phyloP scores from a whole-genome alignment of 1,140 invertebrate genomes.

The Drosophila lacteicornis region DNA sequence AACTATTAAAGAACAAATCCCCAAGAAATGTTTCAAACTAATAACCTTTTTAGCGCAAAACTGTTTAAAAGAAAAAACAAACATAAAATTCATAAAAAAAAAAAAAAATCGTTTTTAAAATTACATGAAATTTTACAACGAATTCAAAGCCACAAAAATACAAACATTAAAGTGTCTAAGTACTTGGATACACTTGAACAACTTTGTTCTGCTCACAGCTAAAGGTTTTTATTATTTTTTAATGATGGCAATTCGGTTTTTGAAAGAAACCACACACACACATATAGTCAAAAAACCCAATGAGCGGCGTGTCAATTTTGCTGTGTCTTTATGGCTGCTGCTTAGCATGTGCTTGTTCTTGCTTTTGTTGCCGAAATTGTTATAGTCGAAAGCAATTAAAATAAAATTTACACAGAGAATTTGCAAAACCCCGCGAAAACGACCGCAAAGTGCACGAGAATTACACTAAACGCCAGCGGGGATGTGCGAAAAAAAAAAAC shows the following conservation, averaged over 20 bases:
- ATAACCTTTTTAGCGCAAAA: too few relatives aligned
- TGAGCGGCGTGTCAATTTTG: conserved; percentile 38
- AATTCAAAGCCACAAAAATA: neutral
- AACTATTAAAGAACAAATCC: too few relatives aligned
- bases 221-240: conserved; percentile 62
- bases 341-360: conserved; percentile 12
- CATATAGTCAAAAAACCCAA: conserved; percentile 20
- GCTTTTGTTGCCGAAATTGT: conserved; percentile 40
- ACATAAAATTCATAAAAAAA: neutral
- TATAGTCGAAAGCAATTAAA: conserved; percentile 73
- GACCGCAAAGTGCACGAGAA: conserved; percentile 55
- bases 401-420: conserved; percentile 69
- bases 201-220: conserved; percentile 6
- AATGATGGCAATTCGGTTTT: conserved; percentile 55
- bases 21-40: too few relatives aligned
- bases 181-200: conserved; percentile 5
- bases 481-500: conserved; percentile 24
- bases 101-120: neutral
- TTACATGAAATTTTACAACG: neutral
- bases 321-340: conserved; percentile 18
- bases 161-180: conserved; percentile 3
- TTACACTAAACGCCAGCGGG: conserved; percentile 36
- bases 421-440: conserved; percentile 47
- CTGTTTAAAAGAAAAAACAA: too few relatives aligned
- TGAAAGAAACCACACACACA: conserved; percentile 26